Percentiles rank a stretch among this genome's conserved stretches.
These are phyloP conservation scores for Hylaea fasciaria DNA, from an alignment of 2,888 invertebrate genomes.

Conservation along the genomic window DNA sequence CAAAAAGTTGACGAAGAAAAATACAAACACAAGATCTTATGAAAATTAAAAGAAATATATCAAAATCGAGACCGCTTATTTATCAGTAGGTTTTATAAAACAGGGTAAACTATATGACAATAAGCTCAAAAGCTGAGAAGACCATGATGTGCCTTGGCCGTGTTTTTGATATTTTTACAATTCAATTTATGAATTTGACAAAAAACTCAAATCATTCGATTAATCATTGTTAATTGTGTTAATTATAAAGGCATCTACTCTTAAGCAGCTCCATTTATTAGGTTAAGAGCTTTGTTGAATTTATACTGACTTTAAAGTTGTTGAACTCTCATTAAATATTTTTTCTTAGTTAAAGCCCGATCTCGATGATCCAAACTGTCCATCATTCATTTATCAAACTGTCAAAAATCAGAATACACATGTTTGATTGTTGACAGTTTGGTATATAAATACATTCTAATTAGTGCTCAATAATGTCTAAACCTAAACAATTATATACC, in stretches of 20 bases:
- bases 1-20: background rate
- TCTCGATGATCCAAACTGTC: background rate
- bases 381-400: background rate
- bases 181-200: slow-evolving; percentile 49
- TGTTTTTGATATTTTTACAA: slow-evolving; percentile 49
- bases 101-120: slow-evolving; percentile 75
- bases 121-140: slow-evolving; percentile 60
- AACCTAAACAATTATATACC: no score
- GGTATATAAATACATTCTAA: background rate
- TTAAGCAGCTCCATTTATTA: slow-evolving; percentile 54
- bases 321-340: slow-evolving; percentile 64
- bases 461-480: background rate
- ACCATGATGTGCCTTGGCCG: slow-evolving; percentile 60
- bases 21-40: background rate
- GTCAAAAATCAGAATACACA: background rate
- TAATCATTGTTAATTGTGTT: slow-evolving; percentile 37
- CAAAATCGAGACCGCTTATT: slow-evolving; percentile 12
- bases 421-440: slow-evolving; percentile 2
- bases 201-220: slow-evolving; percentile 27
- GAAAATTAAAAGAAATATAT: background rate
- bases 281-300: slow-evolving; percentile 52
- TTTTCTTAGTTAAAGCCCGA: slow-evolving; percentile 35
- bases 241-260: slow-evolving; percentile 30
- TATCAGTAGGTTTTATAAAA: slow-evolving; percentile 44
- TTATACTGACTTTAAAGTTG: slow-evolving; percentile 73